These are phyloP conservation scores for Megaleporinus macrocephalus DNA, from an alignment of 2,113 vertebrate genomes.

Conservation along the genomic window DNA sequence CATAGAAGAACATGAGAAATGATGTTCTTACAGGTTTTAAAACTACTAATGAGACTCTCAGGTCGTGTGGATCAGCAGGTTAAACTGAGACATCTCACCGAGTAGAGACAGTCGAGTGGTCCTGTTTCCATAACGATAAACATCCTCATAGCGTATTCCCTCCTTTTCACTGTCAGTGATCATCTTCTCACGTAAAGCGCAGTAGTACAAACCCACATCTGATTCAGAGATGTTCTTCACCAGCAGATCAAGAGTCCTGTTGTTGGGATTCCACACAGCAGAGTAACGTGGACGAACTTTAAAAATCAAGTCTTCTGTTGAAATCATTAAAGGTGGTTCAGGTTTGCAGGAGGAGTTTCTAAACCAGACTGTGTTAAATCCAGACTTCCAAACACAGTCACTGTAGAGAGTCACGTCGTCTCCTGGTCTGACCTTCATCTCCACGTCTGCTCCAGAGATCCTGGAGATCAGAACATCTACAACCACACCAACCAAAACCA, in stretches of 20 bases:
- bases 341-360: conserved; percentile 5
- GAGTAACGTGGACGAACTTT: not conserved
- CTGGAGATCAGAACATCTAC: no score
- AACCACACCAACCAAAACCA: no score
- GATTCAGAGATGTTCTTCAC: conserved; percentile 49
- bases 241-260: conserved; percentile 15
- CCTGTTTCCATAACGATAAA: not conserved
- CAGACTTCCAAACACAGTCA: no score
- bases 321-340: not conserved
- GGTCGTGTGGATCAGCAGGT: no score
- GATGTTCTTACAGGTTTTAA: no score
- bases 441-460: no score
- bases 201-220: conserved; percentile 57
- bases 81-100: conserved; percentile 3
- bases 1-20: not conserved
- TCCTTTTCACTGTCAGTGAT: not conserved
- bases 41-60: not conserved
- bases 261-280: not conserved
- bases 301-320: fast-evolving
- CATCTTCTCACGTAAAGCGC: not conserved
- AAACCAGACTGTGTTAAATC: not conserved
- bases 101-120: not conserved
- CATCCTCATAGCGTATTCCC: not conserved
- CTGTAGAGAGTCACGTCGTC: no score
- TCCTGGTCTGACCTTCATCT: no score